A percentile compares a stretch with the other conserved stretches of the same genome.
Conservation (phyloP, 2,797 vertebrate genomes). For the Gadopsis marmoratus region DNA sequence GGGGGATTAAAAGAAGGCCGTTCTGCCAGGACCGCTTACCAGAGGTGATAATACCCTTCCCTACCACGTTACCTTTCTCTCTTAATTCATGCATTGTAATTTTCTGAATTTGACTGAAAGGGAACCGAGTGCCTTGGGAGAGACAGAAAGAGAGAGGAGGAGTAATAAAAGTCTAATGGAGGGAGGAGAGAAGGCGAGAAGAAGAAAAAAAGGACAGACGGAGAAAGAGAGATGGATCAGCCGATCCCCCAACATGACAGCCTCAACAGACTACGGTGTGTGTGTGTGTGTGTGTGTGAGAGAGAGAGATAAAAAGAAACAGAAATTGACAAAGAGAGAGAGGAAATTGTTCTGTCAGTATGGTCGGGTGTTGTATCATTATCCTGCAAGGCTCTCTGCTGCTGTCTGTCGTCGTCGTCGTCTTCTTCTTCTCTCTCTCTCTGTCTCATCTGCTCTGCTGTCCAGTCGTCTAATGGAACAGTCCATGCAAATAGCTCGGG, state of each 20-base stretch:
- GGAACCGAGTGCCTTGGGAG: conserved; percentile 29
- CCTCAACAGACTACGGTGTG: conserved; percentile 58
- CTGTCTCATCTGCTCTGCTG: conserved; percentile 72
- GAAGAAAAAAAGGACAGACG: background rate
- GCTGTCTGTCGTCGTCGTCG: conserved; percentile 31
- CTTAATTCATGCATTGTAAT: conserved; percentile 61
- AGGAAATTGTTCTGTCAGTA: conserved; percentile 69
- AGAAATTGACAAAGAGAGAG: conserved; percentile 16
- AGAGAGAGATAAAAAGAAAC: background rate
- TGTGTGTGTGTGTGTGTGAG: conserved; percentile 15
- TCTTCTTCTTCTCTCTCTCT: background rate
- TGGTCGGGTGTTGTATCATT: conserved; percentile 51
- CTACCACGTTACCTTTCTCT: conserved; percentile 38
- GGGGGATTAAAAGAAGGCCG: conserved; percentile 10
- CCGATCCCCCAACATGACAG: conserved; percentile 59
- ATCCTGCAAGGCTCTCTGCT: conserved; percentile 47
- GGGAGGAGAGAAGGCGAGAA: conserved; percentile 43
- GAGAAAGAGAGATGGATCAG: conserved; percentile 64
- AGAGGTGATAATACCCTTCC: conserved; percentile 34
- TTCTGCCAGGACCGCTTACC: conserved; percentile 12
- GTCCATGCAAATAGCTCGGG: conserved; percentile 71
- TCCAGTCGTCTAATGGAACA: conserved; percentile 74
- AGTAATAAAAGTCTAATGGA: conserved; percentile 65
- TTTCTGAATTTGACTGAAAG: conserved; percentile 54
- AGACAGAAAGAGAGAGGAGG: conserved; percentile 18